Conservation (phyloP, 2,888 invertebrate species). For the Synergus japonicus region DNA sequence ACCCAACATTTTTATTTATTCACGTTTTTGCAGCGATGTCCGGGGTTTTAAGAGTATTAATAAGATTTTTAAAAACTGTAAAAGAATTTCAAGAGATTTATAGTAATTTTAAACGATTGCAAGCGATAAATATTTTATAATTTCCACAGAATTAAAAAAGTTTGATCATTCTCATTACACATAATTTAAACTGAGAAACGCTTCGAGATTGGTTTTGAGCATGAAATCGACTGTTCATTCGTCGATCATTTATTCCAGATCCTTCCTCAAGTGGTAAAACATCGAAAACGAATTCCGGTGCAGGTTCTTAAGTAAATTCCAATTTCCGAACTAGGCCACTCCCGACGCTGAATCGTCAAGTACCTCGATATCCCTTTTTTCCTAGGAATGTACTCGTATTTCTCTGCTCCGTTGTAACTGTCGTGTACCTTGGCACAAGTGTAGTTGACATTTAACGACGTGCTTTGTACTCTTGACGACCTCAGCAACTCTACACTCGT, state of each 20-base stretch:
- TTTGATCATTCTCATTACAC: too few relatives aligned
- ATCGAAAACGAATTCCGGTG: conserved; percentile 26
- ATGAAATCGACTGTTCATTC: conserved; percentile 23
- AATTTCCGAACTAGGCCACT: conserved; percentile 40
- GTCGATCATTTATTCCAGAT: conserved; percentile 29
- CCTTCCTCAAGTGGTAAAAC: conserved; percentile 32
- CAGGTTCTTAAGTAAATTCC: conserved; percentile 36
- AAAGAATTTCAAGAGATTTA: background rate
- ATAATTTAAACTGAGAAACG: conserved; percentile 1
- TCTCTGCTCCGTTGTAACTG: conserved; percentile 18
- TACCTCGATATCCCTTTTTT: conserved; percentile 17
- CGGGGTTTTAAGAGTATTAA: too few relatives aligned
- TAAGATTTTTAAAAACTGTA: background rate
- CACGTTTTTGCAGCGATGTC: too few relatives aligned
- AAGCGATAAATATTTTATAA: too few relatives aligned
- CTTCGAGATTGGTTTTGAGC: conserved; percentile 1
- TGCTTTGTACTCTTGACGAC: conserved; percentile 54
- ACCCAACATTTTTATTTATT: too few relatives aligned
- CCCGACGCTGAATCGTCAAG: conserved; percentile 22
- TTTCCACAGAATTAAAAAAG: too few relatives aligned
- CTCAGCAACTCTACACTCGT: conserved; percentile 57
- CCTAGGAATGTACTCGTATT: conserved; percentile 21
- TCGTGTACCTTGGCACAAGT: conserved; percentile 18
- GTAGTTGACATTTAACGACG: conserved; percentile 63
- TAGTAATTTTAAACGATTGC: too few relatives aligned